Evolutionary conservation across 30 jellyfish, hydroid and myxozoan species (phyloP), one percentile per base, ranked within the genome.

Genomic region (Rhopilema esculentum): DNA sequence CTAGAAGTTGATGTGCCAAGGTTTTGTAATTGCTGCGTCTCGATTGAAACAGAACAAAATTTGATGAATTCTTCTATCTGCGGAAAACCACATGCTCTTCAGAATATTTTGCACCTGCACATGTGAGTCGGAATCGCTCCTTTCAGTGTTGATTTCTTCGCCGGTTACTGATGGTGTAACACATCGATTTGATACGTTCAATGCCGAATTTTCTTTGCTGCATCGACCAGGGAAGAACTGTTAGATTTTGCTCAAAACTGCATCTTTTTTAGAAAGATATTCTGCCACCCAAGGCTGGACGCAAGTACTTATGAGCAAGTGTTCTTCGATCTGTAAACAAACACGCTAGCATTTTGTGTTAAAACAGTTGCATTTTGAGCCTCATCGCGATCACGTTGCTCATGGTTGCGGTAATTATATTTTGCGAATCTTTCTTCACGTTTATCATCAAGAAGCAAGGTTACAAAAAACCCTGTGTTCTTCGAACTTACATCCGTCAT

Each of bases 71-170:
- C 64, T 70, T 70, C 21, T 12, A 70, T 70, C 80, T 70, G 80
- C 63, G 80, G 80, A 26, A 70, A 24, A 70, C 80, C 80, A 70
- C 80, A 70, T 70, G 80, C 78, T 67, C 22, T 67, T 9, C 50
- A 64, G 28, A 67, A 26, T 52, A 51, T 67, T 26, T 70, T 25
- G 24, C 80, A 70, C 80, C 80, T 70, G 80, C 64, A 29, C 64
- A 12, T 1, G 1, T 20, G 62, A 24, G 6, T 40, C 57, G 57
- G 9, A 40, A 40, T 40, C 57, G 57, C 12, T 40, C 12, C 9
- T 40, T 40, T 40, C 57, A 40, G 57, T 2, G 57, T 40, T 40
- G 57, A 6, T 12, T 40, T 40, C 57, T 40, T 40, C 57, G 57
- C 57, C 57, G 12, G 57, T 40, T 40, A 2, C 57, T 40, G 57